Evolutionary conservation across 2,113 vertebrate species (phyloP).

Genomic region (Perca flavescens): DNA sequence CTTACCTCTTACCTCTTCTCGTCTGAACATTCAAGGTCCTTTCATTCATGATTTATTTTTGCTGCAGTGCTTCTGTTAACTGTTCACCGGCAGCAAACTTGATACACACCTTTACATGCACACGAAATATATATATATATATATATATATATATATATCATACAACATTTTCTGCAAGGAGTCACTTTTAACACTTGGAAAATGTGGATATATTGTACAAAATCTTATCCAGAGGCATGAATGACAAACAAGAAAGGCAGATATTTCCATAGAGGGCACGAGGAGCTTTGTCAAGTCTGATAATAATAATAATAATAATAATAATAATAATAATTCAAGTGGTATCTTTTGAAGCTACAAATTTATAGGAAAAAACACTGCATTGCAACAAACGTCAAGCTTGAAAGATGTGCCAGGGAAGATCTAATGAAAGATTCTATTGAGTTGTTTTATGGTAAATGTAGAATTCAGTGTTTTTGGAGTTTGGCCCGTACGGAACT

Average conservation of each 20-base stretch:
- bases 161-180: background rate
- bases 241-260: background rate
- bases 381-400: no score
- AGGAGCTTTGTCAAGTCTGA: no score
- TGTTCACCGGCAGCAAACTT: background rate
- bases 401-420: no score
- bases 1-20: conserved; percentile 33
- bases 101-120: background rate
- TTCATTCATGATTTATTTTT: conserved; percentile 53
- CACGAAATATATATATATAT: no score
- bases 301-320: no score
- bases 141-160: background rate
- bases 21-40: conserved; percentile 37
- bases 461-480: no score
- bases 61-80: conserved; percentile 49
- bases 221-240: background rate
- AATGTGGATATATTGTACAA: background rate
- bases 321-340: no score
- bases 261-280: background rate
- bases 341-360: background rate
- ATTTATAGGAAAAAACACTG: no score
- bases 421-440: no score
- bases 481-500: no score
- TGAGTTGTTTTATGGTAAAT: no score
- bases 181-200: background rate